Percentiles rank a stretch among this genome's conserved stretches.
phyloP scores from a whole-genome alignment of 1,140 invertebrate genomes.

The Bursaphelenchus mucronatus region DNA sequence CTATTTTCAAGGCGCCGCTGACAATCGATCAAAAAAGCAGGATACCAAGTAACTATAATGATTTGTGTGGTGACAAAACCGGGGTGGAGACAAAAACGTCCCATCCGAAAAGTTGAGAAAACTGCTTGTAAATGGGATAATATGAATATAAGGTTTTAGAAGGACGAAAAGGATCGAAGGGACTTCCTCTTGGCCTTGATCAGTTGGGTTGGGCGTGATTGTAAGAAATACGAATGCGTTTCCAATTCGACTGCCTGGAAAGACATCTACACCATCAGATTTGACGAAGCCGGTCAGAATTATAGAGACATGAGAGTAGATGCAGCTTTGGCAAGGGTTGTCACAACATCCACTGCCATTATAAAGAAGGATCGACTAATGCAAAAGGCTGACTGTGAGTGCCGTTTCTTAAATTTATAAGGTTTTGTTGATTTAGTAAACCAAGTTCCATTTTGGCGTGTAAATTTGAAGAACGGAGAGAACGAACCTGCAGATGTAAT shows the following conservation, averaged over 20 bases:
- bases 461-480: neutral
- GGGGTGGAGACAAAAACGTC: no score
- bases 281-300: neutral
- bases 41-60: no score
- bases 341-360: neutral
- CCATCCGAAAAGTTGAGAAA: no score
- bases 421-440: conserved; percentile 3
- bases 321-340: conserved; percentile 9
- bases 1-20: no score
- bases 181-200: conserved; percentile 23
- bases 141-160: conserved; percentile 7
- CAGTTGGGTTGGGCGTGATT: conserved; percentile 23
- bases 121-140: no score
- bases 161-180: conserved; percentile 8
- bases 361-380: conserved; percentile 1
- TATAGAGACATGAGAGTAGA: conserved; percentile 16
- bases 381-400: conserved; percentile 8
- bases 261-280: conserved; percentile 1
- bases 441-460: conserved; percentile 8
- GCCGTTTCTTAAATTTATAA: neutral
- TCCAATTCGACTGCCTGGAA: conserved; percentile 12
- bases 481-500: neutral
- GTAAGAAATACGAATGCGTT: conserved; percentile 26
- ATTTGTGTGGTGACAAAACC: no score
- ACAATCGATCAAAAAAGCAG: no score